Base-by-base conservation (phyloP, 2,888 invertebrate genomes). In the Spicauda simplicius region DNA sequence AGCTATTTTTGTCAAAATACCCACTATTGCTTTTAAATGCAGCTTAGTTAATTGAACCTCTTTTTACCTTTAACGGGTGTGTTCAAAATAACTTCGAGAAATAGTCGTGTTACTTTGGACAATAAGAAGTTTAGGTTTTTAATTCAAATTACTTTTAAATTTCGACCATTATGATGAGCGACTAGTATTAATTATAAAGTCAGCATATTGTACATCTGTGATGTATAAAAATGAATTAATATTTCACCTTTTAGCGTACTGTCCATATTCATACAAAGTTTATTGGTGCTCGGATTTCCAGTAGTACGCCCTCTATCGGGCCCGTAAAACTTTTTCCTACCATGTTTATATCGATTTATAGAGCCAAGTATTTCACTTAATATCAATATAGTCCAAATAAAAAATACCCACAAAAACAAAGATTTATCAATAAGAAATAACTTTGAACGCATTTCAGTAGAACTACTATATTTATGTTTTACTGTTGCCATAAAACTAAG, bases 231-330 rank as follows among this genome's bases (percentile, higher is more conserved):
- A 33, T 10, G 8, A 33, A 1, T 6, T 6, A 6, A 1, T 8
- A 6, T 10, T n/a, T 19, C 73, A 85, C 85, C 85, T 80, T 81
- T 73, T 4, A 84, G 64, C 20, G 81, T 80, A 50, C 75, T 76
- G 57, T 80, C 79, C 50, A 79, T 53, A 50, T 77, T 68, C 72
- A 82, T 75, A 69, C 85, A 85, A 52, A 83, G 73, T 62, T 71
- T 80, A 69, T 71, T 77, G 4, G 77, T 73, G 18, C 68, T 69
- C 5, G 71, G 71, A 20, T 76, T 75, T 20, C 16, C 18, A 5
- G 73, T 75, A 10, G 68, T 59, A 18, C 55, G 50, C 57, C 55
- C 52, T 59, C 62, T 68, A 18, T 58, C 60, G 30, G 18, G 37
- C 37, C 58, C 64, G n/a, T 64, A 64, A 0, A 16, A 14, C 7